Evolutionary conservation across 2,888 invertebrate species (phyloP).

Genomic region (Andrena camellia): DNA sequence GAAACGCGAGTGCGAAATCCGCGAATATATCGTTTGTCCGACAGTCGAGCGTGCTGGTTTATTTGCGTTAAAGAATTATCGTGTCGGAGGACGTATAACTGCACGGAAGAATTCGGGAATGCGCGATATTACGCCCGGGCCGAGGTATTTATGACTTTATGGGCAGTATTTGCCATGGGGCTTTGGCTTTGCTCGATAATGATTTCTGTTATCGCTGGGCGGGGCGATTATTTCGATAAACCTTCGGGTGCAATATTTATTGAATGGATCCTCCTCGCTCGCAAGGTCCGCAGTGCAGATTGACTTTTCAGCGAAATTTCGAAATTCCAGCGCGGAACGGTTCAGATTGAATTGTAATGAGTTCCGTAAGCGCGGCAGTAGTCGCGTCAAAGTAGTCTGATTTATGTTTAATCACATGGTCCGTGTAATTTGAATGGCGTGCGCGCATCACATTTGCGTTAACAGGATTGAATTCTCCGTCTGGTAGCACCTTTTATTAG

Average conservation of each 20-base stretch:
- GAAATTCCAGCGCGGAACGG: slow-evolving; percentile 31
- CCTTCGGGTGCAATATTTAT: not conserved
- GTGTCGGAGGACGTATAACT: not conserved
- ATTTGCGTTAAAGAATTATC: slow-evolving; percentile 12
- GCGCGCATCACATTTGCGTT: slow-evolving; percentile 13
- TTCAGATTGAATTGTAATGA: slow-evolving; percentile 31
- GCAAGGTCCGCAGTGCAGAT: slow-evolving; percentile 19
- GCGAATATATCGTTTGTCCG: slow-evolving; percentile 30
- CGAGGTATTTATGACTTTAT: slow-evolving; percentile 8
- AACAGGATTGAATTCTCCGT: slow-evolving; percentile 22
- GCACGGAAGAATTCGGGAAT: not conserved
- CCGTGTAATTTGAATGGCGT: slow-evolving; percentile 13
- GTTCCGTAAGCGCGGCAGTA: slow-evolving; percentile 1
- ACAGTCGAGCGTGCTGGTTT: not conserved
- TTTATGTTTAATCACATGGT: slow-evolving; percentile 35
- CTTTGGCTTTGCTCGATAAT: not conserved
- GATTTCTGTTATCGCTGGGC: not conserved
- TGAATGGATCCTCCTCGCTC: not conserved
- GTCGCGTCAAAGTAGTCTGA: slow-evolving; percentile 32
- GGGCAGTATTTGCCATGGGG: not conserved
- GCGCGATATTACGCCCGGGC: not conserved
- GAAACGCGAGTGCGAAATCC: slow-evolving; percentile 40
- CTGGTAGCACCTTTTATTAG: not conserved
- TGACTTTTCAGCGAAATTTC: slow-evolving; percentile 32
- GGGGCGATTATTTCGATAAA: not conserved